phyloP scores from a whole-genome alignment of 2,797 vertebrate genomes.

The Mionectes olivaceus region DNA sequence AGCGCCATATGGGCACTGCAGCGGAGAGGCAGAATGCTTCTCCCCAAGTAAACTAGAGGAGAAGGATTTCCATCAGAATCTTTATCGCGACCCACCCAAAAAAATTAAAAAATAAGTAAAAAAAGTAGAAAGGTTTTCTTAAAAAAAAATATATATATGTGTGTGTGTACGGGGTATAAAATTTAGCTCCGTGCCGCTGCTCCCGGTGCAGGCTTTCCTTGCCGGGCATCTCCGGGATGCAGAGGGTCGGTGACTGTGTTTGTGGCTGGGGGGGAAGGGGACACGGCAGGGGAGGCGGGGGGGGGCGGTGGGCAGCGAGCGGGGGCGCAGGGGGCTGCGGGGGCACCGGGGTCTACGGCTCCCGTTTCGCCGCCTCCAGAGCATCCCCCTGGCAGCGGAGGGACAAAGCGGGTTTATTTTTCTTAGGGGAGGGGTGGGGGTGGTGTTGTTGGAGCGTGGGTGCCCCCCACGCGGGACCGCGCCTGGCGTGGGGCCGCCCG shows the following conservation, averaged over 20 bases:
- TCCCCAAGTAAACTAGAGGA: not conserved
- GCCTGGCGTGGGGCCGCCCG: not conserved
- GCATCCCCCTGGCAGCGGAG: not conserved
- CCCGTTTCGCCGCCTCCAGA: not conserved
- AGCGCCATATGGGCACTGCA: conserved; percentile 27
- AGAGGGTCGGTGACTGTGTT: not conserved
- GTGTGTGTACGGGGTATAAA: not conserved
- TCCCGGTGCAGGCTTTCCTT: not conserved
- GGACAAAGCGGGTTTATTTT: not conserved
- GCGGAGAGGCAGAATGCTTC: not conserved
- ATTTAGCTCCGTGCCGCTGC: not conserved
- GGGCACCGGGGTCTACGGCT: not conserved
- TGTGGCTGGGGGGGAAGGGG: not conserved
- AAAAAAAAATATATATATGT: not conserved
- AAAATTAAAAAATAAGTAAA: not conserved
- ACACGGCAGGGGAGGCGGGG: not conserved
- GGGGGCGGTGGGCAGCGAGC: not conserved
- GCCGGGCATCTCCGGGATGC: not conserved
- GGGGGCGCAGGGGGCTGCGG: not conserved
- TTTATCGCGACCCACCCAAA: accelerated
- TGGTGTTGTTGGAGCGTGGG: not conserved
- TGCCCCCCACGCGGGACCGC: not conserved
- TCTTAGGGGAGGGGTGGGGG: too few species aligned
- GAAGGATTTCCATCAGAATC: not conserved
- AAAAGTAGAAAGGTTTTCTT: not conserved